Conservation (phyloP, 2,797 vertebrate genomes). For the Myotis vivesi region DNA sequence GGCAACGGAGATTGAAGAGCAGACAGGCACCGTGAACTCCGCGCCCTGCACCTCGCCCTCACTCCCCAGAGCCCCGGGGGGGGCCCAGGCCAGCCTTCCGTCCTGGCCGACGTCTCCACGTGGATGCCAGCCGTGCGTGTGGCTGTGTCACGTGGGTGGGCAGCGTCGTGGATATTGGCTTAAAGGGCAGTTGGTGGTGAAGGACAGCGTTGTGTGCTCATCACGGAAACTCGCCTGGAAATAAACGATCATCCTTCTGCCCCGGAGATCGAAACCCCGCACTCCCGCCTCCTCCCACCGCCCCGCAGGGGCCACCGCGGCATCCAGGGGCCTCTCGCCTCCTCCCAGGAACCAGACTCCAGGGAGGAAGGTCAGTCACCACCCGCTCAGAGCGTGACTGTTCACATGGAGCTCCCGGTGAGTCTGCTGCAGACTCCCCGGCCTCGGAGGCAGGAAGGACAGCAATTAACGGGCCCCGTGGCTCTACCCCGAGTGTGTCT, state of each 20-base stretch:
- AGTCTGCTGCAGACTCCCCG: not conserved
- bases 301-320: too few species aligned
- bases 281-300: too few species aligned
- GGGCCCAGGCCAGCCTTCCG: too few species aligned
- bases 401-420: not conserved
- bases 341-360: too few species aligned
- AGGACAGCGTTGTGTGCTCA: not conserved
- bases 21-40: accelerated
- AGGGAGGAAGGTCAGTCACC: too few species aligned
- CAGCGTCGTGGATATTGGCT: not conserved
- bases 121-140: not conserved
- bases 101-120: accelerated
- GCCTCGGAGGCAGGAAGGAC: not conserved
- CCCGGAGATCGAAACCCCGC: too few species aligned
- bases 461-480: accelerated
- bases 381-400: not conserved
- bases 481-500: not conserved
- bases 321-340: too few species aligned
- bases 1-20: not conserved
- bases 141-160: too few species aligned
- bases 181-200: not conserved
- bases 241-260: too few species aligned
- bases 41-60: accelerated
- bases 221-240: not conserved
- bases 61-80: not conserved